Evolutionary conservation across 2,888 invertebrate species (phyloP).

Genomic region (Homarus gammarus): DNA sequence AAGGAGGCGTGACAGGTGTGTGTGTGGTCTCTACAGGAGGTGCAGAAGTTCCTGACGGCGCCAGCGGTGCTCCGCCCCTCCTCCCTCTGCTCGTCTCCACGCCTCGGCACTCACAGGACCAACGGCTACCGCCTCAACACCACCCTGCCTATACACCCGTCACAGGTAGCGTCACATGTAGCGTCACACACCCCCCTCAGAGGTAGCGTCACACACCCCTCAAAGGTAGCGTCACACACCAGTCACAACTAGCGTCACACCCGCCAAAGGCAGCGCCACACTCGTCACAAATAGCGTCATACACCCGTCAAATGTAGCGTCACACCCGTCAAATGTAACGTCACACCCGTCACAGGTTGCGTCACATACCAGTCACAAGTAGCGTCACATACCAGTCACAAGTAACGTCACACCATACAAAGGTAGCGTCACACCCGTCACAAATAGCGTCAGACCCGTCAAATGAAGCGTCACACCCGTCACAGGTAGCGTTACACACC

Average conservation of each 20-base stretch:
- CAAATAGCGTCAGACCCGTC: not conserved
- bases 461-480: too few species aligned
- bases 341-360: conserved; percentile 12
- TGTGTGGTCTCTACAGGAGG: conserved; percentile 52
- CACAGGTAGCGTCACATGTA: conserved; percentile 62
- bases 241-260: not conserved
- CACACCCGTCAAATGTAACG: conserved; percentile 29
- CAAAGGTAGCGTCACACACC: not conserved
- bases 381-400: conserved; percentile 11
- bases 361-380: not conserved
- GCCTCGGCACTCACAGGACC: conserved; percentile 45
- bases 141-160: conserved; percentile 70
- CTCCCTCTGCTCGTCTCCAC: conserved; percentile 57
- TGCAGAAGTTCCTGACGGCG: conserved; percentile 74
- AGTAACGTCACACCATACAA: not conserved
- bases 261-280: not conserved
- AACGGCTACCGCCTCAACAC: conserved; percentile 68
- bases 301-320: not conserved
- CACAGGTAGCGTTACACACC: too few species aligned
- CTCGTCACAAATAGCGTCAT: conserved; percentile 21
- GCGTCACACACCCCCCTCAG: conserved; percentile 19
- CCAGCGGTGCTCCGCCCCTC: conserved; percentile 67
- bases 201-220: not conserved
- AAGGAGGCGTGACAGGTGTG: not conserved
- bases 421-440: not conserved